A percentile compares a stretch with the other conserved stretches of the same genome.
Conservation (phyloP, 2,113 vertebrate species). For the Caranx melampygus region DNA sequence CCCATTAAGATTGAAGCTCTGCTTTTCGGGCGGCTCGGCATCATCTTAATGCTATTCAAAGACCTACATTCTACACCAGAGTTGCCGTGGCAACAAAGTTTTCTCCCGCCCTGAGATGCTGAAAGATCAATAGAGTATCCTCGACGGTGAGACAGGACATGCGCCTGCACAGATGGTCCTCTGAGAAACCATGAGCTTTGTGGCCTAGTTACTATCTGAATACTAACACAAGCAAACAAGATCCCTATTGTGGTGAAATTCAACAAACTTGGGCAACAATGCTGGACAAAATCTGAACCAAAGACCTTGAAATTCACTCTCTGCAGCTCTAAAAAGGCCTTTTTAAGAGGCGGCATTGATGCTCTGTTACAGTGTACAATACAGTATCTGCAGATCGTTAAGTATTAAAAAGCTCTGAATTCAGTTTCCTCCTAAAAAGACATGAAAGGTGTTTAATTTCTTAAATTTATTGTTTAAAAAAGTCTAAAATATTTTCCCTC, state of each 20-base stretch:
- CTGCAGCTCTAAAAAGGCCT: not conserved
- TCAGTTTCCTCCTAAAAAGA: not conserved
- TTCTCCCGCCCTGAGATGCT: conserved; percentile 64
- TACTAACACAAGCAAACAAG: conserved; percentile 59
- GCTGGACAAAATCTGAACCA: conserved; percentile 15
- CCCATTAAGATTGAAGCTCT: conserved; percentile 69
- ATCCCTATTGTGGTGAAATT: conserved; percentile 36
- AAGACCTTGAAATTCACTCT: conserved; percentile 11
- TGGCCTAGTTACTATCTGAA: conserved; percentile 75
- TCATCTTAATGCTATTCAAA: conserved; percentile 82
- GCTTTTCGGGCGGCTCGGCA: conserved; percentile 66
- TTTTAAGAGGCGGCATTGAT: conserved; percentile 11
- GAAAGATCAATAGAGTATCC: conserved; percentile 82
- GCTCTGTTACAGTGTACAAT: not conserved
- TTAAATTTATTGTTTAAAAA: too few relatives aligned
- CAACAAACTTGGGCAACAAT: conserved; percentile 24
- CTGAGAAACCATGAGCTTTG: conserved; percentile 72
- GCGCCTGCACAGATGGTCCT: conserved; percentile 69
- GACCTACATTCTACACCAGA: conserved; percentile 80
- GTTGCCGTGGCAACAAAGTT: conserved; percentile 84
- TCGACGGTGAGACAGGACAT: conserved; percentile 73
- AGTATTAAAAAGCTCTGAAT: not conserved
- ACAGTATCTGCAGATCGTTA: not conserved
- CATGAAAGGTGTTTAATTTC: not conserved
- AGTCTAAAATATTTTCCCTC: not conserved